phyloP scores from a whole-genome alignment of 1,140 invertebrate genomes.

The Caenorhabditis inopinata region DNA sequence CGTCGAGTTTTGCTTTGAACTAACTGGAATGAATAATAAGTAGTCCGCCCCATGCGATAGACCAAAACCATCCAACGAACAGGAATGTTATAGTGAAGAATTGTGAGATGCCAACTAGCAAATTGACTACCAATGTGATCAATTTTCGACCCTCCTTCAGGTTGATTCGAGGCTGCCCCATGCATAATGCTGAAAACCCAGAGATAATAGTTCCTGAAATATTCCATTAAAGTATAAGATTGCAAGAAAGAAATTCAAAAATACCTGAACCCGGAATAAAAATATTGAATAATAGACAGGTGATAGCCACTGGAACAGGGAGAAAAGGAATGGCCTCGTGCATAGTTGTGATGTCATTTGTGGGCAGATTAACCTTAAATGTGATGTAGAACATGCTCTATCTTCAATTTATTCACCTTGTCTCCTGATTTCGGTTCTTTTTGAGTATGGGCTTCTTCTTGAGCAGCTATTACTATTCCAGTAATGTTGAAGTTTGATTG shows the following conservation, averaged over 20 bases:
- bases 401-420: constrained; percentile 47
- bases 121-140: constrained; percentile 72
- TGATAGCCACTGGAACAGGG: constrained; percentile 79
- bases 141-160: constrained; percentile 71
- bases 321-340: constrained; percentile 84
- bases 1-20: not conserved
- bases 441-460: constrained; percentile 60
- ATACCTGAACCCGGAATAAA: constrained; percentile 82
- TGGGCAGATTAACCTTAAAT: constrained; percentile 55
- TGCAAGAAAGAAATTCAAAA: no score
- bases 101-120: constrained; percentile 81
- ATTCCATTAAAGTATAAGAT: no score
- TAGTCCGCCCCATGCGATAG: constrained; percentile 90
- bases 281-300: constrained; percentile 82
- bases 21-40: constrained; percentile 76
- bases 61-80: constrained; percentile 94
- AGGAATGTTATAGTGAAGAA: constrained; percentile 89
- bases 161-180: constrained; percentile 81
- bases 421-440: constrained; percentile 61
- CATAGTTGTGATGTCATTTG: constrained; percentile 66
- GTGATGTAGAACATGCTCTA: no score
- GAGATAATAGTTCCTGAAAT: constrained; percentile 39
- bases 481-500: constrained; percentile 58
- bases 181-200: constrained; percentile 73
- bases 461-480: constrained; percentile 64